Evolutionary conservation across 2,888 invertebrate genomes (phyloP), one percentile per base, ranked within the genome.

Genomic region (Oscheius sp.): DNA sequence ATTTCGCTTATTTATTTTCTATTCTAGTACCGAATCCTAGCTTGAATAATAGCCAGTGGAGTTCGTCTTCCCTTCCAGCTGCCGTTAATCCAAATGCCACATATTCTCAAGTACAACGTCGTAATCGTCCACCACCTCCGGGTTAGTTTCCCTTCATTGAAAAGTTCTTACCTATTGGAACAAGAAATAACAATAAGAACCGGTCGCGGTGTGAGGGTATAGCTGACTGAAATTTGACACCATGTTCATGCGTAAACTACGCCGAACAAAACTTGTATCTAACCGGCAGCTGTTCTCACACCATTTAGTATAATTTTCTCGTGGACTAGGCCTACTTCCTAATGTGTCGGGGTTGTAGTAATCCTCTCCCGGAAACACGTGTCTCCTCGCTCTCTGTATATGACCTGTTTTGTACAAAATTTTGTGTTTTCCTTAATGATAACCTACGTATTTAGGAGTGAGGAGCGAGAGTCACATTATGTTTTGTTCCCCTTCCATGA

Each of bases 91-190:
- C n/a, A n/a, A n/a, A 41, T 43, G 61, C 61, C 16, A 43, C 61
- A 12, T 61, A 61, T 23, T n/a, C 43, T 43, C 61, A 61, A 43
- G 41, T 61, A n/a, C 53, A 41, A n/a, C 35, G 27, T 1, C 53
- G 69, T 6, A 35, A 53, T 21, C 23, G 78, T 41, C 76, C 78
- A 49, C 78, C 79, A 35, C 79, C 79, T 66, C 76, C 76, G 58
- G 79, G 79, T 77, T 18, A 75, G 75, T 52, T 35, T 27, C 16
- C n/a, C 27, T 29, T 29, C 18, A 35, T 35, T 9, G 35, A 43
- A 43, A 46, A 9, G 41, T 49, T 52, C 29, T 49, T 45, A 43
- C 63, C 13, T 29, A 16, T 61, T 12, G 9, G 16, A 61, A 61
- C 56, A 27, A 41, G 23, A 66, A 66, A 52, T 49, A 66, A 49